phyloP scores from a whole-genome alignment of 1,140 invertebrate species.

The Drosophila seguyi region DNA sequence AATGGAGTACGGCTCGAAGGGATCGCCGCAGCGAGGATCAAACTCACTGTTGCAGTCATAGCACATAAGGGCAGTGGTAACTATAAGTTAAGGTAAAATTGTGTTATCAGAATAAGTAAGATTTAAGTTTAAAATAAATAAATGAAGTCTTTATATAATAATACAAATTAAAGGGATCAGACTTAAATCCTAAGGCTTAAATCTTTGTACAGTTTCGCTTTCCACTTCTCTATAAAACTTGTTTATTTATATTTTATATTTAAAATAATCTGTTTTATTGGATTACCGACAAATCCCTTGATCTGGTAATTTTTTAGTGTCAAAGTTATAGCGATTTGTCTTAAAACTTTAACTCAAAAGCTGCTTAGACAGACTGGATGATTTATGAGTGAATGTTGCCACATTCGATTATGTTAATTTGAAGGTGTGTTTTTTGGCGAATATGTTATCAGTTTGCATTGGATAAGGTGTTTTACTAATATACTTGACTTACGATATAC shows the following conservation, averaged over 20 bases:
- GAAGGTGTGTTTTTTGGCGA: neutral
- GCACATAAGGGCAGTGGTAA: slow-evolving; percentile 87
- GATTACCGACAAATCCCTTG: neutral
- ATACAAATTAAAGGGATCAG: no score
- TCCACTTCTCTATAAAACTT: neutral
- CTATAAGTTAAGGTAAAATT: slow-evolving; percentile 64
- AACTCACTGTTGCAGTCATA: slow-evolving; percentile 95
- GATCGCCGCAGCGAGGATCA: slow-evolving; percentile 93
- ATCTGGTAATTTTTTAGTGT: neutral
- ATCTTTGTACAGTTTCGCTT: neutral
- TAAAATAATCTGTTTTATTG: neutral
- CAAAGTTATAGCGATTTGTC: neutral
- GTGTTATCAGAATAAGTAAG: neutral
- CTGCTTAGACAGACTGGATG: neutral
- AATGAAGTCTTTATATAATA: no score
- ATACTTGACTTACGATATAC: no score
- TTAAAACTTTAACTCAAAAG: neutral
- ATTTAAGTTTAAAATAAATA: neutral
- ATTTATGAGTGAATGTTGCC: neutral
- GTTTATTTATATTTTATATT: no score
- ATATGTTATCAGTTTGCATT: neutral
- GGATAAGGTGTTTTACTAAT: neutral
- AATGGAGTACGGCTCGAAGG: slow-evolving; percentile 92
- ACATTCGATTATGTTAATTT: slow-evolving; percentile 1
- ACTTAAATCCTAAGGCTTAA: no score